These are phyloP conservation scores for Rhizoglyphus robini DNA, from an alignment of 1,140 invertebrate genomes.

Conservation along the genomic window DNA sequence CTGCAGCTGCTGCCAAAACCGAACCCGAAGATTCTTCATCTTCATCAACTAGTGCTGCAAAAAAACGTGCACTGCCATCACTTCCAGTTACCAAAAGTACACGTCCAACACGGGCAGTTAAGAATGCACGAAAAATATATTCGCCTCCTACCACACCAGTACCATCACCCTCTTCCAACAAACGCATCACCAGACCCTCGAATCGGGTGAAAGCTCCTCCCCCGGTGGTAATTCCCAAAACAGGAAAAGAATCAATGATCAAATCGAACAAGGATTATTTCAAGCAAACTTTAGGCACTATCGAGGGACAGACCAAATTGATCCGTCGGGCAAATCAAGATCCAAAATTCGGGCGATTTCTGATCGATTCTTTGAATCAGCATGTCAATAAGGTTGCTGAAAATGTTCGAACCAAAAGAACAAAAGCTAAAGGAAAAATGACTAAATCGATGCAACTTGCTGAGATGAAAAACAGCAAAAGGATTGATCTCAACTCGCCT, in stretches of 20 bases:
- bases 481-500: conserved; percentile 4
- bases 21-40: too few relatives aligned
- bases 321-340: background rate
- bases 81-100: background rate
- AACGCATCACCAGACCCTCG: background rate
- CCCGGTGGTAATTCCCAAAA: background rate
- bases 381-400: conserved; percentile 1
- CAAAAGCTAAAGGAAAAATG: background rate
- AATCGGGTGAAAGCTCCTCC: background rate
- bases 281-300: background rate
- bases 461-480: conserved; percentile 3
- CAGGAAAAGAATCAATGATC: background rate
- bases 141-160: background rate
- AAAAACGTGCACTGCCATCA: background rate
- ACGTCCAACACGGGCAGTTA: background rate
- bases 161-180: background rate
- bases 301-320: background rate
- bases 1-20: too few relatives aligned
- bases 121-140: background rate
- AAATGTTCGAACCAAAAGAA: background rate
- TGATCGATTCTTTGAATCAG: background rate
- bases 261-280: background rate
- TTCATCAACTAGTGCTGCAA: too few relatives aligned
- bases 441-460: background rate
- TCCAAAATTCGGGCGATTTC: background rate